phyloP scores from a whole-genome alignment of 1,140 invertebrate genomes.

The Drosophila cardini region DNA sequence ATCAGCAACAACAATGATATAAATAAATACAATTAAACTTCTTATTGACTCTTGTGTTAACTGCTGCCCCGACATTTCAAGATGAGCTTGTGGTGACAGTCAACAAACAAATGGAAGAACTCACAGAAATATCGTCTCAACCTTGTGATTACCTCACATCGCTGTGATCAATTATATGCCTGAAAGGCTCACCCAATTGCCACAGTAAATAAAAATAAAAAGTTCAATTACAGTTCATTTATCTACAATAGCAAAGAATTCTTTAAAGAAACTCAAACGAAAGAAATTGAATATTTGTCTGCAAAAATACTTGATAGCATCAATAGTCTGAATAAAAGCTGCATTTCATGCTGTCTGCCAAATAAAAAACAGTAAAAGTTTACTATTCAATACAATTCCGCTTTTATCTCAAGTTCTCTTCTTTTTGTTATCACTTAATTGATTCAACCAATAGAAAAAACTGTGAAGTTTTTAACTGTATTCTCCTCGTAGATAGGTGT shows the following conservation, averaged over 20 bases:
- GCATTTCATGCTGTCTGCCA: too few species aligned
- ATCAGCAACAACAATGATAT: conserved; percentile 49
- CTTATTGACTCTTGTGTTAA: conserved; percentile 52
- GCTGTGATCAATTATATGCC: neutral
- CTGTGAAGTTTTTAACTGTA: too few species aligned
- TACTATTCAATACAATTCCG: too few species aligned
- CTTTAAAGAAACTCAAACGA: too few species aligned
- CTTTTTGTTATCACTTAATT: too few species aligned
- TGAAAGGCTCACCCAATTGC: neutral
- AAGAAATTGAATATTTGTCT: too few species aligned
- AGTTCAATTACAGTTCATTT: conserved; percentile 4
- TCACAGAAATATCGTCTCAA: conserved; percentile 17
- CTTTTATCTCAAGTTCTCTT: too few species aligned
- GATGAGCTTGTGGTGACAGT: conserved; percentile 49
- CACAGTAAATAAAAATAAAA: conserved; percentile 8
- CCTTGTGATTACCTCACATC: conserved; percentile 5
- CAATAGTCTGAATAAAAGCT: too few species aligned
- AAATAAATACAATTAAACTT: conserved; percentile 73
- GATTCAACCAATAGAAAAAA: too few species aligned
- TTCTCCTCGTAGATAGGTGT: neutral
- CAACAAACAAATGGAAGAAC: conserved; percentile 22
- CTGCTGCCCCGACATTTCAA: conserved; percentile 42
- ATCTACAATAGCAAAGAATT: neutral
- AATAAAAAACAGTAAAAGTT: too few species aligned
- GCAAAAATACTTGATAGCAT: too few species aligned